Base-by-base conservation (phyloP, 2,888 invertebrate species). In the Achlya flavicornis region DNA sequence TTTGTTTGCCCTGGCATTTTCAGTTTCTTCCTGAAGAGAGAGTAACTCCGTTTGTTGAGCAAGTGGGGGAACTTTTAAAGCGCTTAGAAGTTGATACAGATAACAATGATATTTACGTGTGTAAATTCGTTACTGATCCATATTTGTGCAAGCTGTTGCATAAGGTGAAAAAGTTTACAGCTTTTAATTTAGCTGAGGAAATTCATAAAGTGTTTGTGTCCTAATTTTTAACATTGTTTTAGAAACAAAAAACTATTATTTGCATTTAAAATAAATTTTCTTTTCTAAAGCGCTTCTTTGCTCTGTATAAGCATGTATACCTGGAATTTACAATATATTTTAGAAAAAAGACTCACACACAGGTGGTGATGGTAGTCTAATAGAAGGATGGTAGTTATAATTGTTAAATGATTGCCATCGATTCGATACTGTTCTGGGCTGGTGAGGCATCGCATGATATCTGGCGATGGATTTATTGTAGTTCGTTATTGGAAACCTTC, bases 361-460 rank as follows among this genome's bases (percentile, higher is more conserved):
- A n/a, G n/a, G 26, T 26, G 26, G 26, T 26, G 26, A 2, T 26
- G 26, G 26, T 26, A 26, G 26, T 26, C 1, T 26, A 26, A 26
- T 26, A 2, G 26, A 1, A 26, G 26, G 26, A 26, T 1, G 26
- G 26, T 26, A 26, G 26, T 26, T 26, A 26, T 26, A 26, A 26
- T 26, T n/a, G n/a, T n/a, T n/a, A n/a, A n/a, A n/a, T n/a, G n/a
- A n/a, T n/a, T n/a, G n/a, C n/a, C n/a, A 96, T 79, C 95, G 96
- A 80, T 97, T 96, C 77, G 96, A 96, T 67, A 94, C 95, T 46
- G n/a, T n/a, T n/a, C n/a, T 63, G 10, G 6, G 61, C 3, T 33
- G 58, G 88, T 99, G 98, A 67, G 95, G 95, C 63, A 98, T 93
- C 97, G 98, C 98, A 70, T 96, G 97, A 88, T 98, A 99, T 48